These are phyloP conservation scores for Auanema freiburgensis DNA, from an alignment of 2,888 invertebrate genomes.

Conservation along the genomic window DNA sequence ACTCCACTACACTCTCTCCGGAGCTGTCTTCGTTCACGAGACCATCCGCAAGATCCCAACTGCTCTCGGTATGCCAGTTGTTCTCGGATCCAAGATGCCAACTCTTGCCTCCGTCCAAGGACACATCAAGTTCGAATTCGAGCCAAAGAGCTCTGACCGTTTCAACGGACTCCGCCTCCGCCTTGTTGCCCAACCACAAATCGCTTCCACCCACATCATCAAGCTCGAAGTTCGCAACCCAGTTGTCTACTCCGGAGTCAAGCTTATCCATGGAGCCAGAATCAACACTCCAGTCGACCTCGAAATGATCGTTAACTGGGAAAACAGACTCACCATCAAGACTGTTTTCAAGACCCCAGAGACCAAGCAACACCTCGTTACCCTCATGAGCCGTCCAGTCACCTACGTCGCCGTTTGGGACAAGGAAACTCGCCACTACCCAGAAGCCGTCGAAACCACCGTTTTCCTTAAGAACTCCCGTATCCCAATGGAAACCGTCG, in stretches of 20 bases:
- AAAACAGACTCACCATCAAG: too few relatives aligned
- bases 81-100: slow-evolving; percentile 45
- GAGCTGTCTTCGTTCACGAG: slow-evolving; percentile 44
- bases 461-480: slow-evolving; percentile 19
- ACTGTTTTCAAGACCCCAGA: too few relatives aligned
- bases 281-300: too few relatives aligned
- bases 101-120: too few relatives aligned
- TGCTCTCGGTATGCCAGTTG: slow-evolving; percentile 47
- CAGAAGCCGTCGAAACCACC: slow-evolving; percentile 34
- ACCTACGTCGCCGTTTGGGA: slow-evolving; percentile 32
- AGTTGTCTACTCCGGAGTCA: too few relatives aligned
- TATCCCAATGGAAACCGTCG: slow-evolving; percentile 16
- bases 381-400: too few relatives aligned
- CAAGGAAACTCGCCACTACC: slow-evolving; percentile 37
- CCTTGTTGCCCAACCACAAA: slow-evolving; percentile 33
- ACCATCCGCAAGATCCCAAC: slow-evolving; percentile 36
- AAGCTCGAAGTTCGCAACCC: too few relatives aligned
- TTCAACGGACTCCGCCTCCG: slow-evolving; percentile 38
- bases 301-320: too few relatives aligned
- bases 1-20: too few relatives aligned
- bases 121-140: too few relatives aligned
- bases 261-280: too few relatives aligned
- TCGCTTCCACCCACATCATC: slow-evolving; percentile 50
- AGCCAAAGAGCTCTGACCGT: slow-evolving; percentile 30
- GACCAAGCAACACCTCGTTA: too few relatives aligned